A percentile compares a stretch with the other conserved stretches of the same genome.
Conservation (phyloP, 2,888 invertebrate species). For the Drosophila peninsularis region DNA sequence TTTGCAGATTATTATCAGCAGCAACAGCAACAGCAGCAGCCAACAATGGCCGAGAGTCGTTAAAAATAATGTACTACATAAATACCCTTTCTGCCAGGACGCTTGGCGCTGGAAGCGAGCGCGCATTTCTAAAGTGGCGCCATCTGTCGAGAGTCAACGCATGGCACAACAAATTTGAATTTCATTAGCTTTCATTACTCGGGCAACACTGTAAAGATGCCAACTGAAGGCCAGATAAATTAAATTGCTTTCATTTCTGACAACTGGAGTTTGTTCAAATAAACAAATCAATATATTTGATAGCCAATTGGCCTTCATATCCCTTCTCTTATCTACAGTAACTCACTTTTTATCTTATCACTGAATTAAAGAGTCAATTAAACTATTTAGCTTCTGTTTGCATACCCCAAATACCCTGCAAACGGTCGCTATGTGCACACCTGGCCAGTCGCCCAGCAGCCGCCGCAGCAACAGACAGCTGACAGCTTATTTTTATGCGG, state of each 20-base stretch:
- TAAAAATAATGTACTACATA: conserved; percentile 37
- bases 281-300: not conserved
- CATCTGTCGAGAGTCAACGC: conserved; percentile 19
- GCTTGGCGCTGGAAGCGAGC: not conserved
- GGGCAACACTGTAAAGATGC: not conserved
- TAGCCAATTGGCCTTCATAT: too few relatives aligned
- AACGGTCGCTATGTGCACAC: conserved; percentile 24
- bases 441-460: conserved; percentile 46
- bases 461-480: conserved; percentile 30
- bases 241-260: not conserved
- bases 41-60: conserved; percentile 26
- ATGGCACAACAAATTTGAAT: conserved; percentile 6
- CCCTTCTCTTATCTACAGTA: not conserved
- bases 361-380: not conserved
- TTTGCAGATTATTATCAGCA: conserved; percentile 71
- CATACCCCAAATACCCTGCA: conserved; percentile 33
- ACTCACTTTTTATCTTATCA: not conserved
- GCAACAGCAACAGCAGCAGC: conserved; percentile 18
- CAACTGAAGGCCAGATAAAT: not conserved
- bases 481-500: conserved; percentile 58
- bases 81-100: conserved; percentile 24
- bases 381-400: not conserved
- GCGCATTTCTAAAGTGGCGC: conserved; percentile 9
- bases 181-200: conserved; percentile 27
- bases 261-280: too few relatives aligned